Evolutionary conservation across 1,140 invertebrate species (phyloP).

Genomic region (Pseudomyrmex concolor): DNA sequence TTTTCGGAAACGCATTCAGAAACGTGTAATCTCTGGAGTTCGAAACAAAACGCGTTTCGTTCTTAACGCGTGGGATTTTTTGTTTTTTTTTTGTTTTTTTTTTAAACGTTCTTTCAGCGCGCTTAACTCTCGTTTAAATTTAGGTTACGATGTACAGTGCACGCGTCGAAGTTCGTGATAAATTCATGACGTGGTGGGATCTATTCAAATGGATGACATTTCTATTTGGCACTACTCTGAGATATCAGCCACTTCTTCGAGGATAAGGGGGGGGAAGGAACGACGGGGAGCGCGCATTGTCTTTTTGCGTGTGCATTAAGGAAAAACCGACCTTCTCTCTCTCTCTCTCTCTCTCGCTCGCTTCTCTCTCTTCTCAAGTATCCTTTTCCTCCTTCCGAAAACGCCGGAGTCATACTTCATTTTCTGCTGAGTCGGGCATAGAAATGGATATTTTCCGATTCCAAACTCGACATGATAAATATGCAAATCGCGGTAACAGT

Average conservation of each 20-base stretch:
- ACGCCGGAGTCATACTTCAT: slow-evolving; percentile 56
- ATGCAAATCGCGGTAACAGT: slow-evolving; percentile 55
- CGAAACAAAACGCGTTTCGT: not conserved
- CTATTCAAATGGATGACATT: slow-evolving; percentile 59
- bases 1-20: no score
- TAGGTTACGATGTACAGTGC: slow-evolving; percentile 30
- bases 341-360: not conserved
- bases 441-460: slow-evolving; percentile 56
- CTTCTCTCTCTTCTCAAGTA: slow-evolving; percentile 31
- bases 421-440: slow-evolving; percentile 60
- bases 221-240: slow-evolving; percentile 54
- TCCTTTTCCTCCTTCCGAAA: slow-evolving; percentile 32
- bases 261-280: no score
- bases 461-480: slow-evolving; percentile 57
- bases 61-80: not conserved
- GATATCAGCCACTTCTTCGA: slow-evolving; percentile 53
- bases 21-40: not conserved
- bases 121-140: slow-evolving; percentile 28
- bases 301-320: slow-evolving; percentile 58
- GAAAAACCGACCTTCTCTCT: slow-evolving; percentile 53
- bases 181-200: slow-evolving; percentile 39
- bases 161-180: slow-evolving; percentile 44
- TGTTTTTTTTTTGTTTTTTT: no score
- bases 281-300: slow-evolving; percentile 5
- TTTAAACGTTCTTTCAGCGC: not conserved